Evolutionary conservation across 2,797 vertebrate genomes (phyloP), one percentile per base, ranked within the genome.

Genomic region (Melanotaenia nigrans): DNA sequence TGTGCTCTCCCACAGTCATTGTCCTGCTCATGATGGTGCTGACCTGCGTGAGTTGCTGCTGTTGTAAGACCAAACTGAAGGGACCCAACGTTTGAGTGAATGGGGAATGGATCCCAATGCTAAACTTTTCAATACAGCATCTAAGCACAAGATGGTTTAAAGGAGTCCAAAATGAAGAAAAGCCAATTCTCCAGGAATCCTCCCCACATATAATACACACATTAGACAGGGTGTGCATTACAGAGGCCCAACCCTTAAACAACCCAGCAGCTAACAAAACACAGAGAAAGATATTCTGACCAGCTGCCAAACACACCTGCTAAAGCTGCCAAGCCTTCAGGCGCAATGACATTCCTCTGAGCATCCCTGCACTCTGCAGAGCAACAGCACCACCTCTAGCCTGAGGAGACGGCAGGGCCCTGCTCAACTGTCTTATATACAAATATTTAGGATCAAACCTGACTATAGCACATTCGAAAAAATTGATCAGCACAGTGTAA

Each of bases 41-140:
- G 66, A 74, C 86, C 57, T 94, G 93, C 0, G 32, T 61, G 5
- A 82, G 90, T 79, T 86, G 92, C 82, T 84, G 93, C 82, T 84
- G 92, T 76, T 82, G 88, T 59, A 89, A 79, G 22, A 20, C 58
- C 13, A 78, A n/a, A 5, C n/a, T 0, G 4, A 85, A 83, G 68
- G 66, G 32, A 4, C 0, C 65, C 0, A 45, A 36, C 12, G 59
- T 83, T 49, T 90, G 73, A 89, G 20, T 11, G 2, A 35, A 12
- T 53, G 22, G 4, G 22, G 10, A 28, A 49, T 40, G 22, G 25
- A 22, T 36, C 30, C 35, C 5, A 25, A 42, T 9, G 3, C n/a
- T 51, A n/a, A 24, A 51, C 47, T 51, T 24, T 7, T 36, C 7
- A 38, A 38, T 12, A 11, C 22, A 22, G 20, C 47, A 24, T 51